Evolutionary conservation across 1,140 invertebrate genomes (phyloP), one percentile per base, ranked within the genome.

Genomic region (Pseudomyrmex pallidus): DNA sequence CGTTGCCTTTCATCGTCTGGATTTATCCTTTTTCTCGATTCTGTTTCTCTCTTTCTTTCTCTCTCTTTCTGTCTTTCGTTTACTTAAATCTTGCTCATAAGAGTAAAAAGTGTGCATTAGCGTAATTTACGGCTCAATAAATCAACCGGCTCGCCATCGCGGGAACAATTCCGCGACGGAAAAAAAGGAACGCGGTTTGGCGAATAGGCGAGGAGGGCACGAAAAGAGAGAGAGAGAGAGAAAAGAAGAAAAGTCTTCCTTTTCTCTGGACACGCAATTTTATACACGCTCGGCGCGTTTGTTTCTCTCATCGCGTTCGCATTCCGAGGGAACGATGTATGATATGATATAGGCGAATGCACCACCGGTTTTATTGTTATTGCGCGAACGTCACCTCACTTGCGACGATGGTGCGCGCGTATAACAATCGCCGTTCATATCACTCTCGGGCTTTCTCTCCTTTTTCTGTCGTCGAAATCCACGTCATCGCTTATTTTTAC

Each of bases 71-170:
- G 52, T 54, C 72, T 59, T 70, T 66, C 82, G 59, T 86, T 86
- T 84, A 84, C 85, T 82, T 72, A 73, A 88, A 88, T 86, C 78
- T 82, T 76, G 35, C 70, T 70, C 59, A 68, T 82, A 74, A 72
- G 78, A 88, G 74, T 72, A 84, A 88, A 86, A 86, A 84, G 70
- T 82, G 74, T 84, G 82, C 85, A 84, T 88, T 87, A 86, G 61
- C 61, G 82, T 87, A 86, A 88, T 88, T 88, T 88, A 88, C 80
- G 83, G n/a, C 56, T 17, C 82, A 44, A 86, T 88, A 88, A 88
- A 88, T 88, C 85, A 88, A 22, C 64, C 10, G 20, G 25, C 10
- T 59, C 76, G 15, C 59, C 62, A 67, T 61, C 57, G 54, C 68
- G 70, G 59, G 74, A 80, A 86, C 85, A 87, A 86, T 87, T 86